Conservation (phyloP, 1,140 invertebrate genomes). For the Saccostrea glomerata region DNA sequence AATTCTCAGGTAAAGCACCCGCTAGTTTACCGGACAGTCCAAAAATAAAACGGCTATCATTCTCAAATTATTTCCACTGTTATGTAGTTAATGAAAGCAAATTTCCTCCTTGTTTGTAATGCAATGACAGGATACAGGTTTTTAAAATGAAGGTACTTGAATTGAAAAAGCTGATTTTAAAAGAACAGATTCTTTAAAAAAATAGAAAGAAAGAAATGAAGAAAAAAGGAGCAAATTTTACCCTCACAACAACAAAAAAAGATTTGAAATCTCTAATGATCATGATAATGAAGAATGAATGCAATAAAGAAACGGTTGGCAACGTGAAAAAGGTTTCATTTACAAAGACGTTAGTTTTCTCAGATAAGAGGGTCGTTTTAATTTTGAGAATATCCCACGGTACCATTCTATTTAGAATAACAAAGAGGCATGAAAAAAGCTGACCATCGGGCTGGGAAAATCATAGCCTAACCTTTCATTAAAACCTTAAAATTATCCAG, state of each 20-base stretch:
- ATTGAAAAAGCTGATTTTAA: neutral
- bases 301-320: neutral
- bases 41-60: neutral
- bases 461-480: neutral
- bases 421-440: neutral
- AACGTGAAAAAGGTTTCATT: neutral
- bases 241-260: too few species aligned
- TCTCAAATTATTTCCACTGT: constrained; percentile 18
- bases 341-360: neutral
- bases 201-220: neutral
- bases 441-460: constrained; percentile 21
- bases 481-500: neutral
- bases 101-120: neutral
- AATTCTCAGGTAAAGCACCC: constrained; percentile 16
- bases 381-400: constrained; percentile 11
- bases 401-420: neutral
- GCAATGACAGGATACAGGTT: neutral
- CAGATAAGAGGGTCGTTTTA: neutral
- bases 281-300: neutral
- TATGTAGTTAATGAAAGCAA: neutral
- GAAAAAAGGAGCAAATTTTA: too few species aligned
- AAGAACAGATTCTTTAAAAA: neutral
- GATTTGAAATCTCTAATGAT: neutral
- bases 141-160: neutral
- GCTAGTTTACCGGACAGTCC: neutral